Conservation (phyloP, 2,797 vertebrate genomes). For the Peromyscus attwateri region DNA sequence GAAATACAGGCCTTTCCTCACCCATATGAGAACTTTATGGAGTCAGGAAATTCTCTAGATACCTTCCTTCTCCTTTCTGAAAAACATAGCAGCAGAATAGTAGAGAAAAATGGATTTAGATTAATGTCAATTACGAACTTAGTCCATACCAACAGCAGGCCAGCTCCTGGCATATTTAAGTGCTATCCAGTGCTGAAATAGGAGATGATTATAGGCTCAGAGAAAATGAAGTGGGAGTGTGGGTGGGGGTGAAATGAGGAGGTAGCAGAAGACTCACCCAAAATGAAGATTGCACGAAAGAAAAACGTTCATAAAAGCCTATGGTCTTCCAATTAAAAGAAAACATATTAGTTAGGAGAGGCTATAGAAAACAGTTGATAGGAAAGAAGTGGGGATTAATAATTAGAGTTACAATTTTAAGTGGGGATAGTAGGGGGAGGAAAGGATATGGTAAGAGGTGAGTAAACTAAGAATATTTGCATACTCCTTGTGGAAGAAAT, state of each 20-base stretch:
- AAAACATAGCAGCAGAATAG: neutral
- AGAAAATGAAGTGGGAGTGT: neutral
- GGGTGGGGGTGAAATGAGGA: neutral
- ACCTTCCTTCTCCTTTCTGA: neutral
- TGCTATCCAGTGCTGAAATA: neutral
- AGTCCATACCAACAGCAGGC: neutral
- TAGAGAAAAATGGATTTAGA: neutral
- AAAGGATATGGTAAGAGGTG: neutral
- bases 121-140: neutral
- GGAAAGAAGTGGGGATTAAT: neutral
- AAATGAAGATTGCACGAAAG: neutral
- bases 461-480: neutral
- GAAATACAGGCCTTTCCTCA: neutral
- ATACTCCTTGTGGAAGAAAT: neutral
- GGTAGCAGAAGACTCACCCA: neutral
- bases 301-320: neutral
- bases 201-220: neutral
- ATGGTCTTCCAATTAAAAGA: neutral
- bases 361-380: neutral
- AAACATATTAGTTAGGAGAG: neutral
- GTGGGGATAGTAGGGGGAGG: neutral
- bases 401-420: neutral
- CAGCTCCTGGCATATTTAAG: neutral
- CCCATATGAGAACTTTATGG: neutral
- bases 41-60: neutral